A percentile compares a stretch with the other conserved stretches of the same genome.
Evolutionary conservation across 2,113 vertebrate genomes (phyloP).

Genomic region (Strix aluco): DNA sequence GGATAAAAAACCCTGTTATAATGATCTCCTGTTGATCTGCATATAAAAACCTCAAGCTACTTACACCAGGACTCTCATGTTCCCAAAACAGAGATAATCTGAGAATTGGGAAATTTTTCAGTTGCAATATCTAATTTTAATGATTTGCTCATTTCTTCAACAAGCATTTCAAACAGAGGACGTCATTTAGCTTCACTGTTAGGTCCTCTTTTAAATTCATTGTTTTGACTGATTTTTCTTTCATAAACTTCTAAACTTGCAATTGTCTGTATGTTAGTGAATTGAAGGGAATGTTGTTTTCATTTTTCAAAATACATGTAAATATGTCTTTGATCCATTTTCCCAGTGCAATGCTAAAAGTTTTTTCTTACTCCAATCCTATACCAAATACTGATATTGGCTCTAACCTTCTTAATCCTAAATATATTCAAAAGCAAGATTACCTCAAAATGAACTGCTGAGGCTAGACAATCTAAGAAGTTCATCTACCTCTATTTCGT

Average conservation of each 20-base stretch:
- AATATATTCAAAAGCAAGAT: constrained; percentile 3
- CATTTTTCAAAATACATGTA: not conserved
- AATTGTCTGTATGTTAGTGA: not conserved
- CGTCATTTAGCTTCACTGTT: not conserved
- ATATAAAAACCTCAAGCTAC: not conserved
- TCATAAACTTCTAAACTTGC: not conserved
- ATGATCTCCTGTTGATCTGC: not conserved
- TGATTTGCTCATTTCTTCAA: not conserved
- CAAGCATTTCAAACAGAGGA: not conserved
- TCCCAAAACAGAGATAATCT: not conserved
- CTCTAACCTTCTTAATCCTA: not conserved
- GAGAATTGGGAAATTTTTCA: not conserved
- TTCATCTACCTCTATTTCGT: constrained; percentile 25
- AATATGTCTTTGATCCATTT: not conserved
- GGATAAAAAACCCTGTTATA: not conserved
- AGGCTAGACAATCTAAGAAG: constrained; percentile 30
- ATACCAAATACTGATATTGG: not conserved
- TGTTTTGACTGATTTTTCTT: not conserved
- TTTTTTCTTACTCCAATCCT: not conserved
- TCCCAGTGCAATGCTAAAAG: not conserved
- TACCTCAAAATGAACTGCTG: constrained; percentile 23
- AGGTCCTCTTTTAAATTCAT: not conserved
- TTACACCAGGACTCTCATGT: not conserved
- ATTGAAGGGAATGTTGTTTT: not conserved
- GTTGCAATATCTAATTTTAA: not conserved